phyloP scores from a whole-genome alignment of 2,113 vertebrate species.

The Glaucomys volans region DNA sequence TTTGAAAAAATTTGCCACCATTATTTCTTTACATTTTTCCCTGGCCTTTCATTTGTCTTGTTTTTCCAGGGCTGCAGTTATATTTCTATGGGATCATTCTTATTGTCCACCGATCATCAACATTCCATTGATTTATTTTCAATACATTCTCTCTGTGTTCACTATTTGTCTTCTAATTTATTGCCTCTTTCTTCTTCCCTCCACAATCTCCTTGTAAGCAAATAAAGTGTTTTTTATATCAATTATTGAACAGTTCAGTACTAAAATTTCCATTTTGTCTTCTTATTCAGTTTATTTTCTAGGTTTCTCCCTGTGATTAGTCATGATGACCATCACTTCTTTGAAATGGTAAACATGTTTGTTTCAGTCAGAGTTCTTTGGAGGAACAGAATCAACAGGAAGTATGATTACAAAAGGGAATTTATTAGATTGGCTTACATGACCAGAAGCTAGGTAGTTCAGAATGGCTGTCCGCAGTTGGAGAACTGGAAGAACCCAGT shows the following conservation, averaged over 20 bases:
- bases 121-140: background rate
- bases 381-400: too few relatives aligned
- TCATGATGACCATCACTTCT: rapidly evolving
- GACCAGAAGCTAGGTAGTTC: too few relatives aligned
- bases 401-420: too few relatives aligned
- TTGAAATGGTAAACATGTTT: background rate
- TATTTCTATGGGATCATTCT: background rate
- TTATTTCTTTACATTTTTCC: background rate
- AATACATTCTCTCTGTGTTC: background rate
- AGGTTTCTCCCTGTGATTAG: background rate
- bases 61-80: background rate
- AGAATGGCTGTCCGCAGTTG: too few relatives aligned
- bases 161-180: background rate
- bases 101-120: background rate
- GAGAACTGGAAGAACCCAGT: too few relatives aligned
- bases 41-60: background rate
- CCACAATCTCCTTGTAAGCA: background rate
- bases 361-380: too few relatives aligned
- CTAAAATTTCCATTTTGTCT: background rate
- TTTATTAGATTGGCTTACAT: too few relatives aligned
- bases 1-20: background rate
- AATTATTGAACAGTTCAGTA: background rate
- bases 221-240: background rate
- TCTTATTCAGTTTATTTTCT: background rate
- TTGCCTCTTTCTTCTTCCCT: background rate